Base-by-base conservation (phyloP, 2,113 vertebrate species). In the Gopherus flavomarginatus region DNA sequence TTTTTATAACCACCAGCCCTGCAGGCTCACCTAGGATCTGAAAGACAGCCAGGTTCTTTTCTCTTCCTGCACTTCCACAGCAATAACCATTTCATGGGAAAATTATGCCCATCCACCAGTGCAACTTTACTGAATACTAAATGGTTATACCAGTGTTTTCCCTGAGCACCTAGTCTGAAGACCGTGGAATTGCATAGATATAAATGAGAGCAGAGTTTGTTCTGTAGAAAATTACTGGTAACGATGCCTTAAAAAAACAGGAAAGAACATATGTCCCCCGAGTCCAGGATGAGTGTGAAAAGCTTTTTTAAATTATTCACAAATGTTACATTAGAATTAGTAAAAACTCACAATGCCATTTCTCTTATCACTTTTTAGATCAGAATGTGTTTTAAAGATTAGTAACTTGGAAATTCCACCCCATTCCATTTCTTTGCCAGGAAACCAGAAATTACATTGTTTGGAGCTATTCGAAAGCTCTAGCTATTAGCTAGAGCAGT, bases 1-100 rank as follows among this genome's bases (percentile, higher is more conserved):
- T 0, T 90, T 86, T 69, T 44, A 91, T 78, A 47, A 81, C 0
- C 0, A 3, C 35, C 50, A 19, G 72, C 56, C 86, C 57, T 52
- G 75, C 93, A 92, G 27, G 27, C 62, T 94, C 89, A 93, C 27
- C 57, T 85, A 81, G 90, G 91, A 87, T 72, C 82, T 87, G 95
- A 38, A 50, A 65, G 14, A 72, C 88, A 95, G 54, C 38, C 29
- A 79, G 56, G 29, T 8, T 92, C 44, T 89, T 79, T 90, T 89
- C 87, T 86, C 50, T 80, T 31, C 65, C n/a, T 89, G 79, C 44
- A 49, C 49, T 85, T 92, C 59, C 3, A 78, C 11, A 90, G 29
- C 27, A 90, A 89, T 62, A 80, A 5, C 47, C 62, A 44, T 2
- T 17, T 81, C 11, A 0, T 26, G 86, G 77, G 24, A 42, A 80